A percentile compares a stretch with the other conserved stretches of the same genome.
Conservation (phyloP, 2,797 vertebrate genomes). For the Sebastes jordani region DNA sequence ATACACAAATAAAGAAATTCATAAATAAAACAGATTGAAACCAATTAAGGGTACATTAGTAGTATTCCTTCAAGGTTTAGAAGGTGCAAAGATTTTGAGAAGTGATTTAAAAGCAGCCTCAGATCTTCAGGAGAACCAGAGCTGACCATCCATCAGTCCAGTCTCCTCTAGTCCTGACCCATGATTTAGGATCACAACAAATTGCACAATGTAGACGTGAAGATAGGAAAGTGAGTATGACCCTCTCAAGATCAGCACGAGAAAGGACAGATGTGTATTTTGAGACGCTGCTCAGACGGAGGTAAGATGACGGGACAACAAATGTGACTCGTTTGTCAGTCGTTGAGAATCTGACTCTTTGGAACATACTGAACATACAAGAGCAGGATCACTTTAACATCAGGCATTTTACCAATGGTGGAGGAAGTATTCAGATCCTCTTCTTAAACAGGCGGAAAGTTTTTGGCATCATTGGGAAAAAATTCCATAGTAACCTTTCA, state of each 20-base stretch:
- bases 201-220: not conserved
- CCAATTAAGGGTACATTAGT: not conserved
- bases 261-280: not conserved
- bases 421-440: not conserved
- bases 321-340: not conserved
- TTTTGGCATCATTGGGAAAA: too few relatives aligned
- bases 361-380: not conserved
- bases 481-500: too few relatives aligned
- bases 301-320: not conserved
- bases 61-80: not conserved
- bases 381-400: not conserved
- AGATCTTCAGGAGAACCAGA: too few relatives aligned
- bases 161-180: too few relatives aligned
- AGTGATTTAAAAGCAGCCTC: not conserved
- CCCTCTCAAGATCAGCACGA: not conserved
- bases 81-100: not conserved
- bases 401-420: not conserved
- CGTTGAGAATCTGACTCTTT: not conserved
- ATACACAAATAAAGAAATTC: not conserved
- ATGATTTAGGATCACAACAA: not conserved
- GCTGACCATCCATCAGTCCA: too few relatives aligned
- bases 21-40: not conserved
- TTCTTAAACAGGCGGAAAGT: too few relatives aligned
- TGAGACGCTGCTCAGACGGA: not conserved
- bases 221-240: not conserved